Percentiles rank a stretch among this genome's conserved stretches.
Conservation (phyloP, 2,113 vertebrate species). For the Spea bombifrons region DNA sequence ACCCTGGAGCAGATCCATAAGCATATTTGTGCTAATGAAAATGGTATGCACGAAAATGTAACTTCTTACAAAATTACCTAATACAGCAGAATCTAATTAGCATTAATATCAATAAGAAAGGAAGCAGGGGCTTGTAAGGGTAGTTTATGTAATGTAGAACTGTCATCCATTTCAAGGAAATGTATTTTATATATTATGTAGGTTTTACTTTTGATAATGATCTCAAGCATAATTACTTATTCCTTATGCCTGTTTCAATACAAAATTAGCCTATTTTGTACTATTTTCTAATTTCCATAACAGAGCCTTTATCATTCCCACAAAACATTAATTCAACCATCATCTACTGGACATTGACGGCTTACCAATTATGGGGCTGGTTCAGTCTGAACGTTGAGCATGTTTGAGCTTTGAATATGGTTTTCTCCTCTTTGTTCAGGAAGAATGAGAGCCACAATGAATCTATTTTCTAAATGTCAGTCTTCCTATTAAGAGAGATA, state of each 20-base stretch:
- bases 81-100: slow-evolving; percentile 20
- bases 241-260: slow-evolving; percentile 4
- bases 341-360: slow-evolving; percentile 32
- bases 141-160: background rate
- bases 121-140: background rate
- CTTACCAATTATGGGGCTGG: slow-evolving; percentile 26
- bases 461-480: slow-evolving; percentile 52
- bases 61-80: slow-evolving; percentile 21
- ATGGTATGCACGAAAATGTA: background rate
- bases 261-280: slow-evolving; percentile 38
- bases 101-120: slow-evolving; percentile 3
- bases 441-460: slow-evolving; percentile 30
- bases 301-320: slow-evolving; percentile 15
- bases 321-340: slow-evolving; percentile 35
- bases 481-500: slow-evolving; percentile 56
- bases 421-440: slow-evolving; percentile 36
- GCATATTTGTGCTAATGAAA: background rate
- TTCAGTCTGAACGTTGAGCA: slow-evolving; percentile 44
- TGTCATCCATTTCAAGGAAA: background rate
- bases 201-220: slow-evolving; percentile 28
- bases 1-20: background rate
- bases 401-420: slow-evolving; percentile 43
- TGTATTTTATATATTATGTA: slow-evolving; percentile 14
- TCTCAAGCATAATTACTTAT: slow-evolving; percentile 15
- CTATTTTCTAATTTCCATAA: slow-evolving; percentile 35